Evolutionary conservation across 1,140 invertebrate species (phyloP), one percentile per base, ranked within the genome.

Genomic region (Trachymyrmex cornetzi): DNA sequence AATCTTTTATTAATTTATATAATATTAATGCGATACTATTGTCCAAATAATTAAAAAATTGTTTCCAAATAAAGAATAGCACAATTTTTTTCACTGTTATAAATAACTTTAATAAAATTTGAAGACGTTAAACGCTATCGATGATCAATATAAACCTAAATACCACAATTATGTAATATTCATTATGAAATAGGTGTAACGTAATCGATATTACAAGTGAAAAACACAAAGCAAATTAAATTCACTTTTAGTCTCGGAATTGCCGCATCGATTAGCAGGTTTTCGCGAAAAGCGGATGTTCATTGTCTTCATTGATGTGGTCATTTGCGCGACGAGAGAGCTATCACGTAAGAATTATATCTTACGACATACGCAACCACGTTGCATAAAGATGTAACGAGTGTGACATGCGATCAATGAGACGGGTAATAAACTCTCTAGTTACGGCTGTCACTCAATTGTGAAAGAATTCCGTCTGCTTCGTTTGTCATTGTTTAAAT

Each of bases 341-440:
- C 24, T 34, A 44, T 74, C 80, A 72, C 38, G 38, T 84, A 74
- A 84, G 79, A 81, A 81, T 81, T 75, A 74, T 24, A 48, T n/a
- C 38, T 86, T 89, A 59, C 72, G 24, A 44, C 77, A 79, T 16
- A 75, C 69, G 88, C 77, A 75, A 86, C 72, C 6, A 19, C 12
- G 50, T 89, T 89, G 77, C 88, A 77, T 77, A 89, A 89, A 75
- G 24, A 74, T 75, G 67, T 75, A 64, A 89, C 22, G n/a, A 87
- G 71, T 67, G 59, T 86, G 67, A 75, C 67, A 79, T 89, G 80
- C 71, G 75, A 77, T 89, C 82, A 88, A 89, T 30, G 57, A 55
- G 50, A 87, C 63, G 77, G 79, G 84, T 71, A 75, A 77, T 77
- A 85, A 87, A 81, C 88, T 89, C 88, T 64, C 50, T 24, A 16